phyloP scores from a whole-genome alignment of 2,888 invertebrate species.

The Habrosyne pyritoides region DNA sequence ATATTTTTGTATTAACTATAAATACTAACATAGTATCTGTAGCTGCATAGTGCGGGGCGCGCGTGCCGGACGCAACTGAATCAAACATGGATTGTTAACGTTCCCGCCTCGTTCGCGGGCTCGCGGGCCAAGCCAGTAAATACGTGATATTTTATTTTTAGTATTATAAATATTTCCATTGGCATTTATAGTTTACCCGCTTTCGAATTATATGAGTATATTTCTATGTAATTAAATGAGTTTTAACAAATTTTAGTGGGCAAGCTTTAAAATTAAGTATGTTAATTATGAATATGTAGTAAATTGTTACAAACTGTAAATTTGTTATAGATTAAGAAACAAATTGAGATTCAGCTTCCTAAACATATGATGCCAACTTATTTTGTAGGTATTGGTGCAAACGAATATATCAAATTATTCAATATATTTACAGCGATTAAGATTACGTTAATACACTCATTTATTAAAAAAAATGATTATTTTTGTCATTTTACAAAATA shows the following conservation, averaged over 20 bases:
- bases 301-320: slow-evolving; percentile 73
- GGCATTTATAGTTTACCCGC: slow-evolving; percentile 60
- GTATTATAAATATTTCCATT: slow-evolving; percentile 50
- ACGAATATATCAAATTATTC: slow-evolving; percentile 21
- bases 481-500: background rate
- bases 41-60: background rate
- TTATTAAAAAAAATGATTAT: slow-evolving; percentile 18
- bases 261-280: slow-evolving; percentile 78
- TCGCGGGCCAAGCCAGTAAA: slow-evolving; percentile 31
- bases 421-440: slow-evolving; percentile 23
- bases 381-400: slow-evolving; percentile 30
- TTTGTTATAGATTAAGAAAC: slow-evolving; percentile 68
- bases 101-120: slow-evolving; percentile 29
- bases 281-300: slow-evolving; percentile 65
- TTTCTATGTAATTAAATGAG: slow-evolving; percentile 35
- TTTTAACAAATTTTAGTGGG: slow-evolving; percentile 37
- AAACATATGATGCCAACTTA: slow-evolving; percentile 54
- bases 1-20: slow-evolving; percentile 60
- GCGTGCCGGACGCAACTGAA: background rate
- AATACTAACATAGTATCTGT: slow-evolving; percentile 15
- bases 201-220: slow-evolving; percentile 31
- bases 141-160: slow-evolving; percentile 51
- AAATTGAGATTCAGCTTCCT: slow-evolving; percentile 62
- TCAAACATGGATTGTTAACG: slow-evolving; percentile 20
- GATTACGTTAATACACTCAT: slow-evolving; percentile 13